phyloP scores from a whole-genome alignment of 2,113 vertebrate species.

The Capreolus pygargus region DNA sequence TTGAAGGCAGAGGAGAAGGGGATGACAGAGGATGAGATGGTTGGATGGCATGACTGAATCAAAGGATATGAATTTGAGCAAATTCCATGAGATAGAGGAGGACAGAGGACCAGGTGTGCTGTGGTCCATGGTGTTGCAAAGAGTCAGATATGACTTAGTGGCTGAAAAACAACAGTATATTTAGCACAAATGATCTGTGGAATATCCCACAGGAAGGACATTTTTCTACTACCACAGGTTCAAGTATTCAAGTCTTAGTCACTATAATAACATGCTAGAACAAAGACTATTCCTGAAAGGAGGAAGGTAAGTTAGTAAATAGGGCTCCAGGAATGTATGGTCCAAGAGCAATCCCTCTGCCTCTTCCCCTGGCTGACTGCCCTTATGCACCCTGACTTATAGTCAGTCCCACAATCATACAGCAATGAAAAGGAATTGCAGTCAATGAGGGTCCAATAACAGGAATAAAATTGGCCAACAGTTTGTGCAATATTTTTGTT shows the following conservation, averaged over 20 bases:
- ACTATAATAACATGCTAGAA: background rate
- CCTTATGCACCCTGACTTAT: background rate
- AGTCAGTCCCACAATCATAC: background rate
- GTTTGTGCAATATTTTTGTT: background rate
- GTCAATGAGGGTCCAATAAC: background rate
- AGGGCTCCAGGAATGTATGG: background rate
- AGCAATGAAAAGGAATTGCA: background rate
- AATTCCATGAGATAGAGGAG: background rate
- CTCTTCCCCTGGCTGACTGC: background rate
- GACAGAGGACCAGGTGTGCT: background rate
- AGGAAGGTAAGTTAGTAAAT: background rate
- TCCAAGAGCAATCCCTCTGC: background rate
- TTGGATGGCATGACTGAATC: background rate
- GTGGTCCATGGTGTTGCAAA: background rate
- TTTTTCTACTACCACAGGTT: background rate
- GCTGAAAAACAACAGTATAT: background rate
- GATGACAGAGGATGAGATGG: background rate
- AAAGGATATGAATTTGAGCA: background rate
- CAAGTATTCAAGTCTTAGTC: background rate
- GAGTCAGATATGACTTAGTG: background rate
- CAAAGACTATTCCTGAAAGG: background rate
- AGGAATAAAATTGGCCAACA: background rate
- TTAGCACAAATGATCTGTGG: background rate
- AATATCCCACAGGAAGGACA: background rate
- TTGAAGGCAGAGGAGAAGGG: background rate